Evolutionary conservation across 2,113 vertebrate genomes (phyloP).

Genomic region (Carollia perspicillata): DNA sequence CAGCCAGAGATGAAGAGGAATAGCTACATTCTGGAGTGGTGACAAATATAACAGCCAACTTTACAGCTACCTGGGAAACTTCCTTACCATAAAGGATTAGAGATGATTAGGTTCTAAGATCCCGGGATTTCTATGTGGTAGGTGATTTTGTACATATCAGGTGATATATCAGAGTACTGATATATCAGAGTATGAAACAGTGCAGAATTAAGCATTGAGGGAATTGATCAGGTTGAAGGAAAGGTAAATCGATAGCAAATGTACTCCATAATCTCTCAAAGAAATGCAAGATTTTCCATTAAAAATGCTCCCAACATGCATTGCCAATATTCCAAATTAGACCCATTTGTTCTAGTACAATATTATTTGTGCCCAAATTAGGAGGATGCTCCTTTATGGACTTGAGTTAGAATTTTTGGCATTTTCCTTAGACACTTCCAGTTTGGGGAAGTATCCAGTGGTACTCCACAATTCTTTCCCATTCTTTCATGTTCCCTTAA

Average conservation of each 20-base stretch:
- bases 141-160: no score
- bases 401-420: background rate
- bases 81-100: background rate
- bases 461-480: accelerated
- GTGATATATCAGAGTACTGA: no score
- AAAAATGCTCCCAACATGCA: background rate
- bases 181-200: no score
- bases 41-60: background rate
- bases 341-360: background rate
- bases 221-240: background rate
- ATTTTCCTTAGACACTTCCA: background rate
- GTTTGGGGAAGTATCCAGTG: background rate
- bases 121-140: background rate
- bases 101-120: background rate
- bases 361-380: background rate
- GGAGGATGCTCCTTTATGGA: background rate
- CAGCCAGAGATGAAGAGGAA: background rate
- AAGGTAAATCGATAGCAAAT: background rate
- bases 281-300: background rate
- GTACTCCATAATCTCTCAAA: background rate
- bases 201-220: background rate
- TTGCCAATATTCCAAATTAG: background rate
- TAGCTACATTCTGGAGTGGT: background rate
- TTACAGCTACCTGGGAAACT: background rate
- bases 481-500: background rate